Conservation (phyloP, 92 coral and sea anemone genomes). For the Siderastrea siderea region DNA sequence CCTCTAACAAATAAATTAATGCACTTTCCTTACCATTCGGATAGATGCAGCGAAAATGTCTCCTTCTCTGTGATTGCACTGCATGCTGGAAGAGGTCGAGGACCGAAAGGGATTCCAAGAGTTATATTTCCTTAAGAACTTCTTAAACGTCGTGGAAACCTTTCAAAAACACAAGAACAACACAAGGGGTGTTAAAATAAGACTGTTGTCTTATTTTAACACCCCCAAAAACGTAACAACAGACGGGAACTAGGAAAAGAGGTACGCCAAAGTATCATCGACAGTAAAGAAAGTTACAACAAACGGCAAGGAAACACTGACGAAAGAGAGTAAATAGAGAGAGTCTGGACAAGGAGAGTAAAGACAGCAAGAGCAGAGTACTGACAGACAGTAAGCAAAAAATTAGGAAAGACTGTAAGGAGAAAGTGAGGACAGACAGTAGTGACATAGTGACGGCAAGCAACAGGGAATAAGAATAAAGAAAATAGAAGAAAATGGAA, state of each 20-base stretch:
- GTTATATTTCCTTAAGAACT: slow-evolving; percentile 49
- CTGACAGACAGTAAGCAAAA: neutral
- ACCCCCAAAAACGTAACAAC: neutral
- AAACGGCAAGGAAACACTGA: neutral
- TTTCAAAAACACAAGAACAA: slow-evolving; percentile 12
- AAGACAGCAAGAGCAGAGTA: neutral
- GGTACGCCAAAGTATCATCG: neutral
- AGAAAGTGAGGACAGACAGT: neutral
- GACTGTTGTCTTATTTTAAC: no score
- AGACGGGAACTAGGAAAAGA: neutral
- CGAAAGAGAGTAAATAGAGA: neutral
- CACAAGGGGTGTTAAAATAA: no score
- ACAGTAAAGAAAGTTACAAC: neutral
- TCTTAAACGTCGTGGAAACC: slow-evolving; percentile 66
- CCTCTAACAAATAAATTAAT: neutral
- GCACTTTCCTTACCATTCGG: slow-evolving; percentile 63
- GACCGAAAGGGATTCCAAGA: slow-evolving; percentile 32
- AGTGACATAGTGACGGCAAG: neutral
- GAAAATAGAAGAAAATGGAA: neutral
- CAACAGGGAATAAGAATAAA: neutral
- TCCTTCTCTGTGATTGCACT: slow-evolving; percentile 48
- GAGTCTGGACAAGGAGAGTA: neutral
- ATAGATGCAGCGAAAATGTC: slow-evolving; percentile 76
- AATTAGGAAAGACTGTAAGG: neutral
- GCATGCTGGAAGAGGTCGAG: slow-evolving; percentile 12